Percentiles rank a stretch among this genome's conserved stretches.
Conservation (phyloP, 2,797 vertebrate genomes). For the Sebastes vulpes region DNA sequence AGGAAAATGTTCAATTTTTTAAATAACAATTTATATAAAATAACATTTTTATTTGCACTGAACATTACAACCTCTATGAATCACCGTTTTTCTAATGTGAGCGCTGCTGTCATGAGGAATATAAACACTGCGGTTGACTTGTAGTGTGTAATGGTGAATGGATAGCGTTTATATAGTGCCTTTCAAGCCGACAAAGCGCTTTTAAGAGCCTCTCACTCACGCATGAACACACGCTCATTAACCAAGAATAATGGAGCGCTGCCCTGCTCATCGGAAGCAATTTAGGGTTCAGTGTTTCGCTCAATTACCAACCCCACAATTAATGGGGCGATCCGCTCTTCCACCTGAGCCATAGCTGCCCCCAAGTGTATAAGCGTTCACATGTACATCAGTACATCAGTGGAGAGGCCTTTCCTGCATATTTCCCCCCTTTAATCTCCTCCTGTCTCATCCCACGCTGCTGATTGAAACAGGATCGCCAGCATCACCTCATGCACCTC, state of each 20-base stretch:
- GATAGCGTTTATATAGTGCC: not conserved
- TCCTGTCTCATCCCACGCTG: not conserved
- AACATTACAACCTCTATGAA: accelerated
- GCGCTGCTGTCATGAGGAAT: not conserved
- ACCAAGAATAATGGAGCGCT: not conserved
- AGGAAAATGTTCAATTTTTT: not conserved
- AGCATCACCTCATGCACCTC: not conserved
- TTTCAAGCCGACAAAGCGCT: not conserved
- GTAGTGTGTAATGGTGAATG: not conserved
- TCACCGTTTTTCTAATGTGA: not conserved
- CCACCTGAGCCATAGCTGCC: slow-evolving; percentile 16
- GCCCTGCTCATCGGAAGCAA: slow-evolving; percentile 26
- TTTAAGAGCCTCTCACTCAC: not conserved
- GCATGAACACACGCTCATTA: slow-evolving; percentile 9
- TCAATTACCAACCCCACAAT: slow-evolving; percentile 15
- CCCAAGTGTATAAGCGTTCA: not conserved
- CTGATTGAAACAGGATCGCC: slow-evolving; percentile 15
- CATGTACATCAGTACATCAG: not conserved
- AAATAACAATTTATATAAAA: not conserved
- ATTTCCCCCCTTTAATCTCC: not conserved
- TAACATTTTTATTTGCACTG: too few relatives aligned
- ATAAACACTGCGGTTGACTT: not conserved
- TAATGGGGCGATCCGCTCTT: not conserved
- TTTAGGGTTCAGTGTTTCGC: slow-evolving; percentile 4
- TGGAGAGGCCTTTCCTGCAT: not conserved